Base-by-base conservation (phyloP, 2,797 vertebrate genomes). In the Acipenser transmontanus region DNA sequence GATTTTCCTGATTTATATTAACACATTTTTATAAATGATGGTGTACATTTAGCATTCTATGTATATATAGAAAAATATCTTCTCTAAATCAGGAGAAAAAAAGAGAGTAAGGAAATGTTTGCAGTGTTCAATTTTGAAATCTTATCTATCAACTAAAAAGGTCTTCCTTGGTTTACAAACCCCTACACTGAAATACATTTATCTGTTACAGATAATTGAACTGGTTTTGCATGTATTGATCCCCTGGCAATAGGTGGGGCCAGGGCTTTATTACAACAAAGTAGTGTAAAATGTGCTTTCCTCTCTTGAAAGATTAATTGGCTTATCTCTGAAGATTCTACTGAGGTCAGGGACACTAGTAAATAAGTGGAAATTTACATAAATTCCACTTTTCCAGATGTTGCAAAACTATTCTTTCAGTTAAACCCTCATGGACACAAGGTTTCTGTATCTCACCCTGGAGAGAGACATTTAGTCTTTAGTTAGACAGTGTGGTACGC, bases 221-320 rank as follows among this genome's bases (percentile, higher is more conserved):
- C 80, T 83, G 79, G 80, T 83, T 81, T 82, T 82, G 76, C 66
- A 71, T 67, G 62, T 80, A 83, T 85, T 68, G 79, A 81, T 83
- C 77, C 61, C 47, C 67, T 71, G n/a, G 65, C 73, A 78, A 70
- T 63, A 63, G 71, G 68, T 65, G 68, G 68, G 62, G 76, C 67
- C 52, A 62, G 67, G 60, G 61, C 73, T 61, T 69, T 65, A 72
- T 69, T 68, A 65, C 47, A 62, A 69, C 66, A 64, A 69, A 76
- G 71, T 70, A 70, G 70, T 68, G 70, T 64, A 73, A 60, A 71
- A 77, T 66, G 61, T 50, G 52, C 47, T 66, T 52, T 70, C 66
- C 49, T 67, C 62, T 61, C 62, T 65, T 52, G 64, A 65, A 52
- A 66, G 74, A 72, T 74, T 63, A 63, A 74, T 74, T 47, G 47